These are phyloP conservation scores for Apomyelois bistriatella DNA, from an alignment of 2,888 invertebrate genomes.

Conservation along the genomic window DNA sequence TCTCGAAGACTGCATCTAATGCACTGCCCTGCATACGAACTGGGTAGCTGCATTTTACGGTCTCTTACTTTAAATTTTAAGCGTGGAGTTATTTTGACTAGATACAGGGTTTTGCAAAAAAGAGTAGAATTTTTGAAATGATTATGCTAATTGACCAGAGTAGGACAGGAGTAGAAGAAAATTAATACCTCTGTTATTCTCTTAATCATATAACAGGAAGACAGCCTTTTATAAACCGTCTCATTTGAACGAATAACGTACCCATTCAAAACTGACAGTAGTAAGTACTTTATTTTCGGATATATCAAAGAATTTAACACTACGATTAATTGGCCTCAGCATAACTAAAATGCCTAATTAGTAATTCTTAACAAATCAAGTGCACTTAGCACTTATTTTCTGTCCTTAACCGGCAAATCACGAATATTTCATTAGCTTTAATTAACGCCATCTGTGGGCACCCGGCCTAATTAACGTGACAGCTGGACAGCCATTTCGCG, in stretches of 20 bases:
- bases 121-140: background rate
- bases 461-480: slow-evolving; percentile 11
- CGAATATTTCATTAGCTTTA: slow-evolving; percentile 16
- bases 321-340: background rate
- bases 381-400: slow-evolving; percentile 7
- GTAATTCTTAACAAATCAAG: slow-evolving; percentile 8
- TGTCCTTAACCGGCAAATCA: slow-evolving; percentile 14
- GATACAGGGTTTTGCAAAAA: background rate
- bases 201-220: too few relatives aligned
- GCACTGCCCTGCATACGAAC: slow-evolving; percentile 24
- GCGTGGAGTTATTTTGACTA: background rate
- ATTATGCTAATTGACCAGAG: too few relatives aligned
- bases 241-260: too few relatives aligned
- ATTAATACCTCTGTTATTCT: too few relatives aligned
- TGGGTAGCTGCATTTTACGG: slow-evolving; percentile 32
- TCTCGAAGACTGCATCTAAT: slow-evolving; percentile 8
- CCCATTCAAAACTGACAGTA: too few relatives aligned
- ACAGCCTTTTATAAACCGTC: too few relatives aligned
- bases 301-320: background rate
- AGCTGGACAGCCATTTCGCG: background rate
- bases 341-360: slow-evolving; percentile 9
- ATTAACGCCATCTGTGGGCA: slow-evolving; percentile 13
- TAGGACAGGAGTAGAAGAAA: too few relatives aligned
- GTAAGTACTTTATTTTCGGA: too few relatives aligned
- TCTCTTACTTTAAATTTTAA: slow-evolving; percentile 10